A percentile compares a stretch with the other conserved stretches of the same genome.
Evolutionary conservation across 2,113 vertebrate species (phyloP).

Genomic region (pig (Sus scrofa)): T2T-Sscrofa CM000821.6:57520001-57520500

Average conservation of each 20-base stretch:
- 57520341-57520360: not conserved
- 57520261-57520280: not conserved
- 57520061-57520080: not conserved
- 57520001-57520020: not conserved
- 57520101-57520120: not conserved
- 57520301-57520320: not conserved
- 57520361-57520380: not conserved
- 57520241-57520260: not conserved
- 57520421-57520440: not conserved
- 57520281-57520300: not conserved
- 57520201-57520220: not conserved
- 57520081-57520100: not conserved
- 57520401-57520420: not conserved
- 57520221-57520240: not conserved
- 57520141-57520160: not conserved
- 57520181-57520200: not conserved
- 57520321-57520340: not conserved
- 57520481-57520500: not conserved
- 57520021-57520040: not conserved
- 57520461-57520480: not conserved
- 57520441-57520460: not conserved
- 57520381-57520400: not conserved
- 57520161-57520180: accelerated
- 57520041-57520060: not conserved
- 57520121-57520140: not conserved